Percentiles rank a stretch among this genome's conserved stretches.
These are phyloP conservation scores for Apogon talboti DNA, from an alignment of 2,797 vertebrate genomes.

Conservation along the genomic window DNA sequence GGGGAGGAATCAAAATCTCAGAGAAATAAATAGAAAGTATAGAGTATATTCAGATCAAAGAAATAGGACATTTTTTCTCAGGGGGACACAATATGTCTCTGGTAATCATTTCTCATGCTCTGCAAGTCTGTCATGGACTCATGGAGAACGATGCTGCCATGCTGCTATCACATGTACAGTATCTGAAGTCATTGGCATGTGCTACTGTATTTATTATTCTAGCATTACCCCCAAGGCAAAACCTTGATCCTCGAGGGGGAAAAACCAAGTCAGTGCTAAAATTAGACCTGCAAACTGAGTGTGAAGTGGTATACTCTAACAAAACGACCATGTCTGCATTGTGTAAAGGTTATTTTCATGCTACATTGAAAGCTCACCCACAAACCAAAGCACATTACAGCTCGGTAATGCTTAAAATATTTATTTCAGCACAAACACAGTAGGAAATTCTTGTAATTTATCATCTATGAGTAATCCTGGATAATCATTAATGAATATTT, in stretches of 20 bases:
- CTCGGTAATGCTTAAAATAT: slow-evolving; percentile 17
- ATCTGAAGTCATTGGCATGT: slow-evolving; percentile 32
- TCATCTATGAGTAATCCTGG: slow-evolving; percentile 20
- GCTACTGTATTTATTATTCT: slow-evolving; percentile 54
- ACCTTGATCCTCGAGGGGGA: slow-evolving; percentile 51
- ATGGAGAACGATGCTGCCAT: slow-evolving; percentile 35
- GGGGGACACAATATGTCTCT: slow-evolving; percentile 61
- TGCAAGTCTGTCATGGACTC: slow-evolving; percentile 60
- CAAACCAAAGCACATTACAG: slow-evolving; percentile 21
- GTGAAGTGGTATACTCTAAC: slow-evolving; percentile 43
- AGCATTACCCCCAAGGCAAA: slow-evolving; percentile 50
- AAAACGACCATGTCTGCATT: slow-evolving; percentile 39
- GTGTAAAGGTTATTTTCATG: slow-evolving; percentile 45
- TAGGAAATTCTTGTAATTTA: slow-evolving; percentile 16
- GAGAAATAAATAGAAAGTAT: slow-evolving; percentile 62
- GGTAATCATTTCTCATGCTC: slow-evolving; percentile 66
- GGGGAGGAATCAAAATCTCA: slow-evolving; percentile 39
- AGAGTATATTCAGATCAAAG: slow-evolving; percentile 64
- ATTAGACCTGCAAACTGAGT: slow-evolving; percentile 63
- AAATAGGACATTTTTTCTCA: slow-evolving; percentile 54
- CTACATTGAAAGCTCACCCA: slow-evolving; percentile 9
- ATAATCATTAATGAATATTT: slow-evolving; percentile 39
- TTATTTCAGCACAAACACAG: slow-evolving; percentile 6
- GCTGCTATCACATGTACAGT: slow-evolving; percentile 28
- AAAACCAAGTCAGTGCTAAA: slow-evolving; percentile 58